phyloP scores from a whole-genome alignment of 2,113 vertebrate species.

The Eptesicus fuscus region DNA sequence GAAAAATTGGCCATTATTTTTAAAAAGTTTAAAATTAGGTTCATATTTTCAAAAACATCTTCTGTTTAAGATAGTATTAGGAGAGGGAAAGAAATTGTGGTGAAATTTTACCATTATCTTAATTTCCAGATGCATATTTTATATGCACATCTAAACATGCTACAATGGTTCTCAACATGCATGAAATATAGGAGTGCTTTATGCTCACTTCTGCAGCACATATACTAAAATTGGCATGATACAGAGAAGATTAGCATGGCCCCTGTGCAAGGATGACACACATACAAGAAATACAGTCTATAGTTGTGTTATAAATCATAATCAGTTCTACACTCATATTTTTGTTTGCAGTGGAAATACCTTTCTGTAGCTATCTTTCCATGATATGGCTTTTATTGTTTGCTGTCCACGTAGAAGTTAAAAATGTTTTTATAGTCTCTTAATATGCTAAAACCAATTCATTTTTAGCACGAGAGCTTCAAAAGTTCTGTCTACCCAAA shows the following conservation, averaged over 20 bases:
- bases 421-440: conserved; percentile 16
- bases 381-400: conserved; percentile 17
- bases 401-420: conserved; percentile 20
- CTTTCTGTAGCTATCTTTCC: not conserved
- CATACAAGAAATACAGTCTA: not conserved
- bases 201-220: not conserved
- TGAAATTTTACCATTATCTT: conserved; percentile 39
- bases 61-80: conserved; percentile 15
- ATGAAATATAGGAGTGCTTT: conserved; percentile 31
- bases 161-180: not conserved
- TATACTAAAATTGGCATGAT: not conserved
- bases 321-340: not conserved
- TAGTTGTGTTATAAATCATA: not conserved
- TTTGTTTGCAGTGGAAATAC: conserved; percentile 31
- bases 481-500: not conserved
- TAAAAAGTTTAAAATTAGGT: conserved; percentile 31
- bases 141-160: conserved; percentile 10
- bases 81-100: conserved; percentile 12
- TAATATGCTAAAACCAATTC: conserved; percentile 30
- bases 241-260: not conserved
- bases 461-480: not conserved
- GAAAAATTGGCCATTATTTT: conserved; percentile 1
- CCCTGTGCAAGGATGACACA: not conserved
- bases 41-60: not conserved
- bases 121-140: conserved; percentile 19